A percentile compares a stretch with the other conserved stretches of the same genome.
These are phyloP conservation scores for Catocala fraxini DNA, from an alignment of 2,888 invertebrate genomes.

Conservation along the genomic window DNA sequence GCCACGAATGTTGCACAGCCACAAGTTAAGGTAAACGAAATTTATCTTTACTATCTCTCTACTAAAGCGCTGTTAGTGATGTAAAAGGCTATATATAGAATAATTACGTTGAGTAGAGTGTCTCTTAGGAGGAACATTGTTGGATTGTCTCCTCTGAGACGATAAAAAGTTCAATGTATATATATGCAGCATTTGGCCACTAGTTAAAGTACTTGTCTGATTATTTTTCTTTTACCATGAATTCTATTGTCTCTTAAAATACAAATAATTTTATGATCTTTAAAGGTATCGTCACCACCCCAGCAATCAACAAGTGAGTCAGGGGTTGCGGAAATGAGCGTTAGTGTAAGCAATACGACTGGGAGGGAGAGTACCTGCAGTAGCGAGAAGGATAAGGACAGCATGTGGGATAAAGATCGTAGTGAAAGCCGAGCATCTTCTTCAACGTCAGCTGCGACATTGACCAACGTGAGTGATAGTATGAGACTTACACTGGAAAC, in stretches of 20 bases:
- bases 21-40: slow-evolving; percentile 49
- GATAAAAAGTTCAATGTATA: too few species aligned
- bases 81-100: too few species aligned
- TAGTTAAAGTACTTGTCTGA: too few species aligned
- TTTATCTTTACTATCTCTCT: too few species aligned
- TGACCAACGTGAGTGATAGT: slow-evolving; percentile 88
- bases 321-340: slow-evolving; percentile 74
- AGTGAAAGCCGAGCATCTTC: slow-evolving; percentile 80
- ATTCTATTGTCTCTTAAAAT: not conserved
- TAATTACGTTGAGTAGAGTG: too few species aligned
- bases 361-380: slow-evolving; percentile 73
- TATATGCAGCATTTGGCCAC: too few species aligned
- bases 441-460: slow-evolving; percentile 86
- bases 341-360: slow-evolving; percentile 76
- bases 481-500: not conserved
- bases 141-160: too few species aligned
- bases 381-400: slow-evolving; percentile 82
- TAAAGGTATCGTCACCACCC: slow-evolving; percentile 60
- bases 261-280: not conserved
- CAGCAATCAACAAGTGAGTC: slow-evolving; percentile 69
- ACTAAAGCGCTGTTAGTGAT: too few species aligned
- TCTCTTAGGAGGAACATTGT: too few species aligned
- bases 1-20: slow-evolving; percentile 59
- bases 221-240: not conserved
- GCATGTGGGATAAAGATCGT: slow-evolving; percentile 79